Conservation (phyloP, 2,113 vertebrate species). For the Notothenia rossii region DNA sequence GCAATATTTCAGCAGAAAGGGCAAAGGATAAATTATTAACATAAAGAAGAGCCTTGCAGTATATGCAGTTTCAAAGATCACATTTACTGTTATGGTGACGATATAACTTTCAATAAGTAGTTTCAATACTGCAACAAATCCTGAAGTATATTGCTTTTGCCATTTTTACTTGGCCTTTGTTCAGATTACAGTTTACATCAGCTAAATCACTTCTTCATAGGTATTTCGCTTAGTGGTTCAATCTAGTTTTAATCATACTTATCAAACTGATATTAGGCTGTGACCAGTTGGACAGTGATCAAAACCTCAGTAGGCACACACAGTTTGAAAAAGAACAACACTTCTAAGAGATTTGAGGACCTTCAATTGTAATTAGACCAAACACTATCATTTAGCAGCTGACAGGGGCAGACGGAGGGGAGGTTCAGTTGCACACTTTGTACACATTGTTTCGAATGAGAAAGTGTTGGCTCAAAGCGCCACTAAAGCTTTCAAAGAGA, state of each 20-base stretch:
- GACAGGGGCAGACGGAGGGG: neutral
- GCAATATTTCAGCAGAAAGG: slow-evolving; percentile 60
- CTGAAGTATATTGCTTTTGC: slow-evolving; percentile 12
- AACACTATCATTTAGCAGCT: neutral
- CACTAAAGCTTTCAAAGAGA: neutral
- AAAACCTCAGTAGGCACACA: neutral
- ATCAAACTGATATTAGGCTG: slow-evolving; percentile 33
- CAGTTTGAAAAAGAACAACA: neutral
- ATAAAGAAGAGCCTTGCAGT: slow-evolving; percentile 30
- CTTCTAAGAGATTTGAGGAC: neutral
- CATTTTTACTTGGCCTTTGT: slow-evolving; percentile 32
- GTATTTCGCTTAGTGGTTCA: slow-evolving; percentile 9
- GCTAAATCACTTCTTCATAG: slow-evolving; percentile 10
- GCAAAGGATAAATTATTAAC: slow-evolving; percentile 49
- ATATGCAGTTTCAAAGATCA: slow-evolving; percentile 54
- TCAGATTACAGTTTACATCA: slow-evolving; percentile 12
- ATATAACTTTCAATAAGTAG: slow-evolving; percentile 29
- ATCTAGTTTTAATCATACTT: slow-evolving; percentile 13
- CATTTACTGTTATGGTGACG: slow-evolving; percentile 34
- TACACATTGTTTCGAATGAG: slow-evolving; percentile 3
- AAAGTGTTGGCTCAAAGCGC: neutral
- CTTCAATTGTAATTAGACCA: slow-evolving; percentile 18
- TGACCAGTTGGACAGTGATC: neutral
- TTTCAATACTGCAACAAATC: neutral
- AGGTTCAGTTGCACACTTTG: neutral